Evolutionary conservation across 2,113 vertebrate species (phyloP).

Genomic region (Rhynchomys soricoides): DNA sequence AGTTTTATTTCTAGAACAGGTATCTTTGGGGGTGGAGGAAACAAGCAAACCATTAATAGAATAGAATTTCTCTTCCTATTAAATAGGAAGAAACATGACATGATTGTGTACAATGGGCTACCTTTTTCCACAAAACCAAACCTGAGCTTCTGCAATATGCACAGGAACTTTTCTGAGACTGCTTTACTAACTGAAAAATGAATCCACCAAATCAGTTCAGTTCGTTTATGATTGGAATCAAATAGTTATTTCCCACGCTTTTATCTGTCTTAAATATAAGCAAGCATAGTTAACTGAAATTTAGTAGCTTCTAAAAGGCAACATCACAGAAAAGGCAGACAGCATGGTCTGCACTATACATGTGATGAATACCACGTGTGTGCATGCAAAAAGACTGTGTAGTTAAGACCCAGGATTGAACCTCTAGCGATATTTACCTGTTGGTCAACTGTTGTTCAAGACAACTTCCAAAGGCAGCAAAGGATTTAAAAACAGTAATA

Average conservation of each 20-base stretch:
- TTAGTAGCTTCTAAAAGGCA: constrained; percentile 26
- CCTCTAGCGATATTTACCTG: constrained; percentile 84
- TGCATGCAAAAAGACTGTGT: constrained; percentile 77
- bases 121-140: constrained; percentile 57
- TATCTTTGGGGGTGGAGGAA: constrained; percentile 84
- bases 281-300: constrained; percentile 53
- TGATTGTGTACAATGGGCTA: constrained; percentile 9
- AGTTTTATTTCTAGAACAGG: constrained; percentile 91
- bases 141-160: constrained; percentile 18
- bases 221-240: constrained; percentile 8
- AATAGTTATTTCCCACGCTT: constrained; percentile 38
- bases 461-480: constrained; percentile 87
- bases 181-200: constrained; percentile 58
- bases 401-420: constrained; percentile 58
- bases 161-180: constrained; percentile 26
- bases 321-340: constrained; percentile 76
- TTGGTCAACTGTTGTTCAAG: constrained; percentile 81
- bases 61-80: constrained; percentile 27
- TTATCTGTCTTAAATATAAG: constrained; percentile 31
- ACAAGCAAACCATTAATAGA: constrained; percentile 66
- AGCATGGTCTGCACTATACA: constrained; percentile 67
- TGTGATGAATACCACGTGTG: neutral
- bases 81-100: constrained; percentile 28
- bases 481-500: constrained; percentile 83
- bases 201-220: constrained; percentile 54